Evolutionary conservation across 2,113 vertebrate genomes (phyloP), one percentile per base, ranked within the genome.

Genomic region (Merops nubicus): DNA sequence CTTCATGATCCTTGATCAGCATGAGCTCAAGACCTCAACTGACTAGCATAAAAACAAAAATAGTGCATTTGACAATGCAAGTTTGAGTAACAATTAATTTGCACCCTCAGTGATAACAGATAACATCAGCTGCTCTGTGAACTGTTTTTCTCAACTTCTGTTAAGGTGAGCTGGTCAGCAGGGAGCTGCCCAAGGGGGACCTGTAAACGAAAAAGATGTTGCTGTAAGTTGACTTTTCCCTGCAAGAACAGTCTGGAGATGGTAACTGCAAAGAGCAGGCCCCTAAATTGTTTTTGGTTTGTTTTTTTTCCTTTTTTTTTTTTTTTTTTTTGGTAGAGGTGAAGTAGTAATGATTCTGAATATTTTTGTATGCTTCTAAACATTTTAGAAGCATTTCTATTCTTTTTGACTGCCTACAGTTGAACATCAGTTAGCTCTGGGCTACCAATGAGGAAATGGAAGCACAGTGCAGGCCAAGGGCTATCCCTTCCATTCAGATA

Each of bases 1-100:
- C 95, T 88, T 83, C 70, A 10, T 36, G 91, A 96, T 78, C 84
- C 84, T 91, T 93, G 80, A 92, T 82, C 86, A 86, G 88, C 92
- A 60, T 67, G 84, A 92, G 96, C 91, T 91, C 82, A 85, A 95
- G 89, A 91, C 82, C 91, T 68, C 2, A 15, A 70, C 88, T 91
- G 64, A 59, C 67, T n/a, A 90, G 38, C 76, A 65, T 22, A 84
- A 74, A 77, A 25, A 50, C 50, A 48, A 86, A 93, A 95, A 53
- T 23, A 90, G 68, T 23, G 72, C 3, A 1, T 63, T 77, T 64
- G 50, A 81, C 64, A 92, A 47, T 36, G 47, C 63, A 93, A 67
- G 33, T 47, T 62, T 53, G 54, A 85, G 3, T 47, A 88, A 34
- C 57, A 57, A 82, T 42, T 63, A 85, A 54, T 50, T 45, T n/a